Base-by-base conservation (phyloP, 2,888 invertebrate genomes). In the Sacculina carcini region DNA sequence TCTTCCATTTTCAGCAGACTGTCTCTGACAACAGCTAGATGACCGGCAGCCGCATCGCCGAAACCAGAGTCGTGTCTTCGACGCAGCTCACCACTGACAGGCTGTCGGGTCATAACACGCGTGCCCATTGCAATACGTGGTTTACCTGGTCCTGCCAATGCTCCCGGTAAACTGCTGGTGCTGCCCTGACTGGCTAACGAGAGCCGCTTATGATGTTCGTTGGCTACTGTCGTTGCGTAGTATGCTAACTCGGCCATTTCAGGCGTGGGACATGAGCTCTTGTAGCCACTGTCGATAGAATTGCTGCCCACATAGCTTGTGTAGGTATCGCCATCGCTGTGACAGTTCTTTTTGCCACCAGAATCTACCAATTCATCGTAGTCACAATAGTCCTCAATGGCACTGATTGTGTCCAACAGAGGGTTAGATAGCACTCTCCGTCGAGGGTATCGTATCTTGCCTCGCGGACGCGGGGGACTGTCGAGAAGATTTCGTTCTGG, bases 211-310 rank as follows among this genome's bases (percentile, higher is more conserved):
- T 58, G 51, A 40, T 56, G 47, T 42, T 55, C 48, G 32, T 42
- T 57, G 52, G 21, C 24, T 1, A 52, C 56, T 26, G 58, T 58
- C 16, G 59, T 58, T 19, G 57, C 56, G 53, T 62, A 63, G 46
- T 58, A 54, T 31, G 59, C 55, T 5, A 58, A 54, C 47, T 62
- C 63, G 5, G 60, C 56, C 9, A 61, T 59, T 47, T 63, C 63
- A 1, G 63, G 63, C 1, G 64, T 64, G 12, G 62, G 63, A 52
- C 63, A 63, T 6, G 61, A 60, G 52, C 63, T 63, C 55, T 64
- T 63, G 58, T 63, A 64, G 10, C 63, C 63, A 36, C 62, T 62
- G 56, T 64, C 64, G 16, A 63, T 59, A 21, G 63, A 63, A 55
- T 62, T 63, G 44, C 62, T 61, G 12, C 63, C 64, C 2, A 63